Conservation (phyloP, 2,797 vertebrate genomes). For the Bovichtus diacanthus region DNA sequence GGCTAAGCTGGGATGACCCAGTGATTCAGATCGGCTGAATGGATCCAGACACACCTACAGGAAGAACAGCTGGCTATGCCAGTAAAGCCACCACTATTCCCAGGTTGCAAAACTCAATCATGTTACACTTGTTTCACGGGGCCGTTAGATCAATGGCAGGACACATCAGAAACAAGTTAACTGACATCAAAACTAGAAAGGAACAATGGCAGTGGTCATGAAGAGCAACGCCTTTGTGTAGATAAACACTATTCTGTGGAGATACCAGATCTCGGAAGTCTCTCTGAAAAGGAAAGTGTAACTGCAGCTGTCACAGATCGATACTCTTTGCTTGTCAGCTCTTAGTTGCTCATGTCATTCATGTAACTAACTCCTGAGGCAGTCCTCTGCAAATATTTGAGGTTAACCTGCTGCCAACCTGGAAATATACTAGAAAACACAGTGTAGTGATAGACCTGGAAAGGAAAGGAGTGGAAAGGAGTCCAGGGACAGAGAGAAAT, state of each 20-base stretch:
- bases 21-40: slow-evolving; percentile 63
- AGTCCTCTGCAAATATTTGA: slow-evolving; percentile 34
- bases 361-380: slow-evolving; percentile 23
- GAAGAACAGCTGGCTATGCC: slow-evolving; percentile 24
- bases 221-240: neutral
- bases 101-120: slow-evolving; percentile 8
- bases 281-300: slow-evolving; percentile 25
- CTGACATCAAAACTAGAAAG: neutral
- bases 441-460: neutral
- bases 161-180: neutral
- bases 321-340: slow-evolving; percentile 10
- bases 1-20: slow-evolving; percentile 28
- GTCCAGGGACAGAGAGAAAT: neutral
- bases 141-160: neutral
- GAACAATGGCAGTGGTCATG: neutral
- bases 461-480: neutral
- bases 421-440: slow-evolving; percentile 11
- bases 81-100: neutral
- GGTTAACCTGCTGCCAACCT: neutral
- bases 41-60: slow-evolving; percentile 56
- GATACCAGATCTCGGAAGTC: neutral
- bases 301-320: slow-evolving; percentile 8
- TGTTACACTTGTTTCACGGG: neutral
- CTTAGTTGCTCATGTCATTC: slow-evolving; percentile 3
- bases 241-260: neutral